Conservation (phyloP, 2,888 invertebrate species). For the Morinoia aosen region DNA sequence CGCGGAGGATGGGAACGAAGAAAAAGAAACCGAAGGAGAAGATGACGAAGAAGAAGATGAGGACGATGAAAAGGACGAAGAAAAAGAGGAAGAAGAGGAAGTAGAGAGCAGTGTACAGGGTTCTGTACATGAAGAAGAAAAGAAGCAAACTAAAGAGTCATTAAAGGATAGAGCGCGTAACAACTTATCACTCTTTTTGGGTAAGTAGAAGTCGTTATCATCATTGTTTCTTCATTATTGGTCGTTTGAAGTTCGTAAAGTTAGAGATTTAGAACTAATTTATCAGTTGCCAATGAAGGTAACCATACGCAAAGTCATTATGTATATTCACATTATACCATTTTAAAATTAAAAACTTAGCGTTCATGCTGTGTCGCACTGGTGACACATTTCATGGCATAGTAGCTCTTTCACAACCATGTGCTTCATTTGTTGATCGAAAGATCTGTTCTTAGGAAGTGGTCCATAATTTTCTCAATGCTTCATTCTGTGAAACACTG, state of each 20-base stretch:
- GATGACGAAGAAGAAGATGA: slow-evolving; percentile 51
- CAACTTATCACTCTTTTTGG: slow-evolving; percentile 66
- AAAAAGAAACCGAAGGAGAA: slow-evolving; percentile 47
- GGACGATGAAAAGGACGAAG: slow-evolving; percentile 17
- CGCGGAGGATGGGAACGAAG: slow-evolving; percentile 41
- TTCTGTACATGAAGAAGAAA: slow-evolving; percentile 21
- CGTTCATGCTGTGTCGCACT: no score
- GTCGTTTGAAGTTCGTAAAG: neutral
- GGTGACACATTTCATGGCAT: no score
- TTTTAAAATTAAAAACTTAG: no score
- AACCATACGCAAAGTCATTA: no score
- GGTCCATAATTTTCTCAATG: no score
- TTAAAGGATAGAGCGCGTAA: slow-evolving; percentile 62
- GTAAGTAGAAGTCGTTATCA: slow-evolving; percentile 52
- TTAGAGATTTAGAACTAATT: neutral
- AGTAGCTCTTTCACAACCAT: no score
- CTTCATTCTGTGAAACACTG: no score
- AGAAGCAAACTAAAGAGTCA: slow-evolving; percentile 58
- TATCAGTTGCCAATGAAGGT: no score
- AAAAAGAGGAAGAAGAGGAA: slow-evolving; percentile 47
- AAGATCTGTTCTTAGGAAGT: no score
- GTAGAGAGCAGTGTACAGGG: slow-evolving; percentile 44
- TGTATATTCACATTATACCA: no score
- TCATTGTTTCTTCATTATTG: neutral
- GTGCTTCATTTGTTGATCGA: no score